A percentile compares a stretch with the other conserved stretches of the same genome.
Conservation (phyloP, 1,140 invertebrate genomes). For the Plectrocnemia conspersa region DNA sequence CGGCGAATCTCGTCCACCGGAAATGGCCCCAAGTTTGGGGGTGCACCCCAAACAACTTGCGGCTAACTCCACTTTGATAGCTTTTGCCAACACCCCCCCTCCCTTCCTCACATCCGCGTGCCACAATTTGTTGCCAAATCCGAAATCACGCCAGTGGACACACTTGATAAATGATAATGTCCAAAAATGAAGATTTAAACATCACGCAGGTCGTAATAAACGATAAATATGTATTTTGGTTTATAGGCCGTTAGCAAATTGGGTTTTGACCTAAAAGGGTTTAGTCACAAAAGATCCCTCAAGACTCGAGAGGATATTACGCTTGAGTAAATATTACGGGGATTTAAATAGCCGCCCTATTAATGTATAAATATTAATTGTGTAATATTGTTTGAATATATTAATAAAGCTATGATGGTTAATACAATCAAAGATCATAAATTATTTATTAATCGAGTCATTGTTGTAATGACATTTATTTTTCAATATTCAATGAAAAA, state of each 20-base stretch:
- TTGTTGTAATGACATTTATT: too few relatives aligned
- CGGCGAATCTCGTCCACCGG: not conserved
- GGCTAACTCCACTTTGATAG: constrained; percentile 16
- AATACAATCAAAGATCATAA: too few relatives aligned
- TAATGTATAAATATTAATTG: too few relatives aligned
- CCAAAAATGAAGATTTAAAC: not conserved
- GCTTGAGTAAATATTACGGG: too few relatives aligned
- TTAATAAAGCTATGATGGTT: too few relatives aligned
- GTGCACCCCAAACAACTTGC: constrained; percentile 4
- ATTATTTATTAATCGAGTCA: too few relatives aligned
- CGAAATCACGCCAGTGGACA: too few relatives aligned
- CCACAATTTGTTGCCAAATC: constrained; percentile 7
- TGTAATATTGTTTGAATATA: too few relatives aligned
- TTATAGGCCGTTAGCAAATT: constrained; percentile 10
- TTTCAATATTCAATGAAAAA: too few relatives aligned
- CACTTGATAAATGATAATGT: not conserved
- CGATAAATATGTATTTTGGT: not conserved
- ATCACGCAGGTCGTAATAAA: not conserved
- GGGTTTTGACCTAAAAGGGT: constrained; percentile 17
- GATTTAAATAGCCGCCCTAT: too few relatives aligned
- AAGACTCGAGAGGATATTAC: too few relatives aligned
- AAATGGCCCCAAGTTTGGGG: not conserved
- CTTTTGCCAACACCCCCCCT: not conserved
- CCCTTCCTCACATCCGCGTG: not conserved
- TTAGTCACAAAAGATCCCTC: constrained; percentile 14